phyloP scores from a whole-genome alignment of 1,140 invertebrate species.

The Rhyacophila brunnea region DNA sequence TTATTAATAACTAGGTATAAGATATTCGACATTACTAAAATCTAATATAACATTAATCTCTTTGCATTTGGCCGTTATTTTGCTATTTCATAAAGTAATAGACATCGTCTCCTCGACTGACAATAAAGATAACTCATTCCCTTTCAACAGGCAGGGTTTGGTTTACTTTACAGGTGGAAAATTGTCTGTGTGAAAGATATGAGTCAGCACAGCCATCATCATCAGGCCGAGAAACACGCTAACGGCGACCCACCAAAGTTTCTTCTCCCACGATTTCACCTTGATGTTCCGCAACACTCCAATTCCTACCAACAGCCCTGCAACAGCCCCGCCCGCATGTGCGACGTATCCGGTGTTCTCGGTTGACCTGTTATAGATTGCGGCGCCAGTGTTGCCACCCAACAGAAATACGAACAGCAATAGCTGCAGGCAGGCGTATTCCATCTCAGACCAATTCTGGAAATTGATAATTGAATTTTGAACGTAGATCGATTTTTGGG shows the following conservation, averaged over 20 bases:
- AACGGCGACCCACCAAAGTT: conserved; percentile 80
- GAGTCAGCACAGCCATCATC: conserved; percentile 73
- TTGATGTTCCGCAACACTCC: conserved; percentile 86
- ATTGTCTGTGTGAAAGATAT: conserved; percentile 63
- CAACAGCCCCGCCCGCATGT: conserved; percentile 78
- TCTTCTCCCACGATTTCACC: conserved; percentile 80
- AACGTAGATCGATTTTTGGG: too few relatives aligned
- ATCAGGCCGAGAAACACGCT: conserved; percentile 74
- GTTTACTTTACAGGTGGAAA: conserved; percentile 40
- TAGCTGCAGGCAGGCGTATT: conserved; percentile 78
- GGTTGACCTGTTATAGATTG: conserved; percentile 71
- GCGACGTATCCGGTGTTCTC: conserved; percentile 81
- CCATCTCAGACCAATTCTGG: conserved; percentile 91
- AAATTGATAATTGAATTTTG: too few relatives aligned
- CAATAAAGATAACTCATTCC: too few relatives aligned
- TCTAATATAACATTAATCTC: too few relatives aligned
- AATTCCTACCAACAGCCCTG: conserved; percentile 89
- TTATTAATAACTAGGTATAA: too few relatives aligned
- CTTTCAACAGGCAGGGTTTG: too few relatives aligned
- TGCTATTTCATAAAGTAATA: too few relatives aligned
- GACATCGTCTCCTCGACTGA: too few relatives aligned
- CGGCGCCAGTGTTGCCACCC: conserved; percentile 74
- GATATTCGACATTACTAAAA: too few relatives aligned
- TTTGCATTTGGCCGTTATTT: too few relatives aligned
- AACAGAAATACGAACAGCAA: conserved; percentile 76